Conservation (phyloP, 2,888 invertebrate species). For the Leptinotarsa tumamoca region DNA sequence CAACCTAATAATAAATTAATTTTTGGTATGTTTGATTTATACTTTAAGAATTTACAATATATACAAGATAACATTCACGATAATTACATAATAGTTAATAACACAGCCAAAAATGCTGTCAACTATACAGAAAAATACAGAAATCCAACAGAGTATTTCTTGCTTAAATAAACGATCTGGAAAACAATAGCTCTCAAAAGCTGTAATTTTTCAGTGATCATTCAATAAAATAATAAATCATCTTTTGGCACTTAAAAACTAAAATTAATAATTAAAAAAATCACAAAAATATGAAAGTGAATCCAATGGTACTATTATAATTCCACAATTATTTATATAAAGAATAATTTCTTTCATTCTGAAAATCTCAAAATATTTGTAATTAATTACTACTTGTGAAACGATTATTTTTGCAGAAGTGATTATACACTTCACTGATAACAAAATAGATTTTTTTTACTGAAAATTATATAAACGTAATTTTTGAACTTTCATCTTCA, state of each 20-base stretch:
- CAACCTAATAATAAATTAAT: slow-evolving; percentile 54
- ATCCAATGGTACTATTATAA: not conserved
- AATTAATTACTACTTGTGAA: no score
- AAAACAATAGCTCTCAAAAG: not conserved
- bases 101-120: slow-evolving; percentile 65
- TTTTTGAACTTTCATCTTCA: no score
- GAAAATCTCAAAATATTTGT: not conserved
- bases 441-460: no score
- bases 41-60: slow-evolving; percentile 57
- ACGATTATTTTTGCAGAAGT: no score
- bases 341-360: not conserved
- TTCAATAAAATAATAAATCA: slow-evolving; percentile 5
- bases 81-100: slow-evolving; percentile 54
- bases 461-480: no score
- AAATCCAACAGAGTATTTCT: slow-evolving; percentile 52
- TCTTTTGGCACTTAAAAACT: slow-evolving; percentile 17
- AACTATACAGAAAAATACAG: slow-evolving; percentile 61
- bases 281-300: slow-evolving; percentile 11
- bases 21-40: slow-evolving; percentile 57
- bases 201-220: not conserved
- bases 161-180: slow-evolving; percentile 27
- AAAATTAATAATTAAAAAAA: not conserved
- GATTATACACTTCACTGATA: no score
- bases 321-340: not conserved
- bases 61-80: slow-evolving; percentile 51